A percentile compares a stretch with the other conserved stretches of the same genome.
These are phyloP conservation scores for Caenorhabditis sinica DNA, from an alignment of 2,888 invertebrate genomes.

Conservation along the genomic window DNA sequence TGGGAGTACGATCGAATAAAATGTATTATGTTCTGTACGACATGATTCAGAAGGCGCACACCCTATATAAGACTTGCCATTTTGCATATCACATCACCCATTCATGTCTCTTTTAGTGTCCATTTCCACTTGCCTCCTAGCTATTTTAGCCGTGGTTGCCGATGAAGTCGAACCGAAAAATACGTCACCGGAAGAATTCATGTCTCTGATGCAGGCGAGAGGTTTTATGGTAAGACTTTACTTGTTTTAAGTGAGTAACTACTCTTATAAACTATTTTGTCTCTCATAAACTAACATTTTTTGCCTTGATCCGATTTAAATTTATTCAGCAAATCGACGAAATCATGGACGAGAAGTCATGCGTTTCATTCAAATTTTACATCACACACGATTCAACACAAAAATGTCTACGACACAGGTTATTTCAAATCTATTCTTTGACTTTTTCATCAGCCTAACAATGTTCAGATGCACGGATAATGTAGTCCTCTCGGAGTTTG, in stretches of 20 bases:
- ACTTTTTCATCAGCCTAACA: neutral
- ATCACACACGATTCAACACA: conserved; percentile 53
- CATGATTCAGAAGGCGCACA: conserved; percentile 54
- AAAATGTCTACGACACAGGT: conserved; percentile 52
- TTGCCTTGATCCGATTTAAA: neutral
- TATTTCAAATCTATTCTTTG: neutral
- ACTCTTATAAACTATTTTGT: neutral
- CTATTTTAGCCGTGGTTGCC: conserved; percentile 22
- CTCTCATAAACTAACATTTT: too few species aligned
- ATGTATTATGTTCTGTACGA: conserved; percentile 56
- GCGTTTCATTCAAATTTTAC: conserved; percentile 45
- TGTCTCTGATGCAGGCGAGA: conserved; percentile 48
- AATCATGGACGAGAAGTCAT: conserved; percentile 38
- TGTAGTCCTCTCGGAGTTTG: conserved; percentile 31
- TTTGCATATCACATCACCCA: conserved; percentile 50
- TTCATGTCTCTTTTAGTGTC: conserved; percentile 46
- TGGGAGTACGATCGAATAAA: conserved; percentile 35
- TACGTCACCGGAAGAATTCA: conserved; percentile 34
- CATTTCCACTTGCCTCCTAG: conserved; percentile 8
- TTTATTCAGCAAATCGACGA: conserved; percentile 52
- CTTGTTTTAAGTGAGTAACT: neutral
- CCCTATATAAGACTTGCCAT: conserved; percentile 49
- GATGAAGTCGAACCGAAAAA: conserved; percentile 11
- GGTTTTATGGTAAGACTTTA: conserved; percentile 45
- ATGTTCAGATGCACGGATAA: conserved; percentile 42